Percentiles rank a stretch among this genome's conserved stretches.
These are phyloP conservation scores for Gouania willdenowi DNA, from an alignment of 2,797 vertebrate species.

Conservation along the genomic window DNA sequence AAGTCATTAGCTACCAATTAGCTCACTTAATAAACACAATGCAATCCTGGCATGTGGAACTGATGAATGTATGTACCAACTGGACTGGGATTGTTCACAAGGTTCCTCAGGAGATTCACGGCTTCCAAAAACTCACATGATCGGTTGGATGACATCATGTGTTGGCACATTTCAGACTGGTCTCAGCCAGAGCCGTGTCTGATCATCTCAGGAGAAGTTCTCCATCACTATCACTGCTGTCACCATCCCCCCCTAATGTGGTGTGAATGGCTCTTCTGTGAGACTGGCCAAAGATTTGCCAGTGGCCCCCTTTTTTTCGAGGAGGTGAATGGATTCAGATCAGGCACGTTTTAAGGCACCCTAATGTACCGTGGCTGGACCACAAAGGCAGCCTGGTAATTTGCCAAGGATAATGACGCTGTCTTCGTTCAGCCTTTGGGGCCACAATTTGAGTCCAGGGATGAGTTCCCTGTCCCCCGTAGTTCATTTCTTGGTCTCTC, in stretches of 20 bases:
- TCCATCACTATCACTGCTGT: slow-evolving; percentile 23
- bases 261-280: slow-evolving; percentile 83
- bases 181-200: slow-evolving; percentile 21
- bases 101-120: too few relatives aligned
- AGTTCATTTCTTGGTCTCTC: slow-evolving; percentile 16
- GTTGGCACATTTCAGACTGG: slow-evolving; percentile 24
- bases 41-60: too few relatives aligned
- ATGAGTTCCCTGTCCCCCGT: slow-evolving; percentile 57
- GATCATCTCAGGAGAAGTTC: slow-evolving; percentile 48
- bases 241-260: slow-evolving; percentile 41
- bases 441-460: slow-evolving; percentile 72
- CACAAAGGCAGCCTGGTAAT: slow-evolving; percentile 79
- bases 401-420: slow-evolving; percentile 84
- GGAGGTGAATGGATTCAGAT: slow-evolving; percentile 80
- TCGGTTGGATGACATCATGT: slow-evolving; percentile 44
- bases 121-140: too few relatives aligned
- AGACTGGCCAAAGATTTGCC: slow-evolving; percentile 83
- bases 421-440: slow-evolving; percentile 71
- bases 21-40: too few relatives aligned
- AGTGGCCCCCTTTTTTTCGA: slow-evolving; percentile 77
- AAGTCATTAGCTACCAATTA: too few relatives aligned
- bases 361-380: slow-evolving; percentile 81
- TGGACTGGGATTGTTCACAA: too few relatives aligned
- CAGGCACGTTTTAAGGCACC: slow-evolving; percentile 76
- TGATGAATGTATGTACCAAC: too few relatives aligned